These are phyloP conservation scores for Drosophila santomea DNA, from an alignment of 1,140 invertebrate species.

Conservation along the genomic window DNA sequence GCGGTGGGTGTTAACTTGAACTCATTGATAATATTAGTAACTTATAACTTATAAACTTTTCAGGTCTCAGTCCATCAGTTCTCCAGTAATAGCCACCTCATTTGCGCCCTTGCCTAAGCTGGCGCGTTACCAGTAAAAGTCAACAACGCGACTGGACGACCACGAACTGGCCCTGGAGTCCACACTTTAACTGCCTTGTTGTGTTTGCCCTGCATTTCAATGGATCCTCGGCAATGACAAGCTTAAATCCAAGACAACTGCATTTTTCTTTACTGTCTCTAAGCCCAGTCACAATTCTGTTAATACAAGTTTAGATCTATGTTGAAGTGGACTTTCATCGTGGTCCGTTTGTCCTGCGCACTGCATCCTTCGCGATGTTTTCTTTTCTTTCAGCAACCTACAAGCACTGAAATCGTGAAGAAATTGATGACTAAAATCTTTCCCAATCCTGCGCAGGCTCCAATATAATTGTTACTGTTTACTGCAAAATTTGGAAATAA, in stretches of 20 bases:
- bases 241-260: conserved; percentile 50
- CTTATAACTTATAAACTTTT: not conserved
- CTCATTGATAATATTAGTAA: not conserved
- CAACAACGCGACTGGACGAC: conserved; percentile 8
- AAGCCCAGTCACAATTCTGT: conserved; percentile 26
- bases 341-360: conserved; percentile 14
- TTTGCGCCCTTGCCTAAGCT: conserved; percentile 61
- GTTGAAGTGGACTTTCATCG: conserved; percentile 19
- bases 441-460: conserved; percentile 16
- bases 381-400: conserved; percentile 9
- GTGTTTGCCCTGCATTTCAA: conserved; percentile 58
- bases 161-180: conserved; percentile 21
- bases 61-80: conserved; percentile 43
- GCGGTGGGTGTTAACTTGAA: conserved; percentile 54
- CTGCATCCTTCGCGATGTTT: conserved; percentile 8
- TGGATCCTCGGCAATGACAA: conserved; percentile 18
- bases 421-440: conserved; percentile 20
- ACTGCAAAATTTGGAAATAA: conserved; percentile 31
- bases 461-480: conserved; percentile 38
- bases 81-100: conserved; percentile 14
- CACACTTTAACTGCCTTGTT: conserved; percentile 24
- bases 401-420: conserved; percentile 22
- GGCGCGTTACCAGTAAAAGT: conserved; percentile 62
- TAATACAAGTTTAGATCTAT: conserved; percentile 37
- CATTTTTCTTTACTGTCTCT: conserved; percentile 60